Evolutionary conservation across 1,140 invertebrate genomes (phyloP), one percentile per base, ranked within the genome.

Genomic region (Lordiphosa mommai): DNA sequence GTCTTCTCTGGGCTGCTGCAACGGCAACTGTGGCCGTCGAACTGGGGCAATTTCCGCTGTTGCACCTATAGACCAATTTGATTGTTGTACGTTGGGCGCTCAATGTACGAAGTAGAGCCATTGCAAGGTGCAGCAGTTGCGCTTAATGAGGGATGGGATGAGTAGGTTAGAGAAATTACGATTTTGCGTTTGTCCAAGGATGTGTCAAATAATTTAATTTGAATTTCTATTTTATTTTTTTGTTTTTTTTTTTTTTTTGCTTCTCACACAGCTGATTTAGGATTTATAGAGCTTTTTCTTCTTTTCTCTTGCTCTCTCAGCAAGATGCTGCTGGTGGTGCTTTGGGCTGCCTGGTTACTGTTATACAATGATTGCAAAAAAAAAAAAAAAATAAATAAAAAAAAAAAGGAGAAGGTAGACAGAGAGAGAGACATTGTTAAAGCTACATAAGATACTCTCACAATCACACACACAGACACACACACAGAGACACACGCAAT

Each of bases 21-120:
- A 57, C 44, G 48, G 43, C 56, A 43, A 34, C 51, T 9, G 32
- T 58, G 29, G 51, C 61, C 40, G 44, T 49, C 27, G 57, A 38
- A 17, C 43, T 47, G 49, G 44, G 48, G 41, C 51, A 63, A 27
- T 51, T 63, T 38, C 37, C 61, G 52, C 38, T 52, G 14, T 47
- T 72, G 48, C 66, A 67, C 43, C 61, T 80, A 56, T 79, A 86
- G 46, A 82, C 84, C 59, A 88, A 72, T 63, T 73, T 74, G 29
- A 65, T 57, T 69, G 72, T 60, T 61, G 86, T 74, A 69, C 87
- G 87, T 57, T 85, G 74, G 59, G 72, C 69, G 77, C 71, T 77
- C 52, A 88, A 48, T 23, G 79, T 86, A 77, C 88, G 88, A 65
- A 89, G 72, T 72, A 88, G 79, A 84, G 88, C 88, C 88, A 89